These are phyloP conservation scores for Pedionomus torquatus DNA, from an alignment of 2,113 vertebrate genomes.

Conservation along the genomic window DNA sequence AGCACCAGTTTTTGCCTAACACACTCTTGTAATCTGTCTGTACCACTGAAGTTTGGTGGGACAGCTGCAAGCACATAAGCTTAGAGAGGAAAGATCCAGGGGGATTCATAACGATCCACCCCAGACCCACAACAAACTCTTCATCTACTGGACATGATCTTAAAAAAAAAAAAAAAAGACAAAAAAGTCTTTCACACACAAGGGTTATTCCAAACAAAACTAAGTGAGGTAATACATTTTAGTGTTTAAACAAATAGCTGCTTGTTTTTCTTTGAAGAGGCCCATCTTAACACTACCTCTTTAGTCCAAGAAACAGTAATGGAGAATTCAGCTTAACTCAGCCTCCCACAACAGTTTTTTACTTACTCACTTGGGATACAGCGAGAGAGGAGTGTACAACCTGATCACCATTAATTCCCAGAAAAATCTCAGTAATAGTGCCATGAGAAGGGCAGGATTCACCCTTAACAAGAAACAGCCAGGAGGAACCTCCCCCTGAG, in stretches of 20 bases:
- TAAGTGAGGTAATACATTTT: not conserved
- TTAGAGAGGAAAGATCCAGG: too few relatives aligned
- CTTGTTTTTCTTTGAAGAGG: not conserved
- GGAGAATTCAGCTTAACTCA: not conserved
- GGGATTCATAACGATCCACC: not conserved
- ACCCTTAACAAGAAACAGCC: not conserved
- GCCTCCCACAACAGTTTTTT: not conserved
- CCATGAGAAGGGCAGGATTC: not conserved
- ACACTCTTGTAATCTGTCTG: not conserved
- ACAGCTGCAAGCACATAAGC: not conserved
- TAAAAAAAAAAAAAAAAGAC: not conserved
- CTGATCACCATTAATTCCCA: not conserved
- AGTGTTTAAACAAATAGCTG: not conserved
- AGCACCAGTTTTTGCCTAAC: too few relatives aligned
- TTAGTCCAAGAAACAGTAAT: not conserved
- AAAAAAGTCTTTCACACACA: not conserved
- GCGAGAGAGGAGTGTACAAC: not conserved
- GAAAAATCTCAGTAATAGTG: not conserved
- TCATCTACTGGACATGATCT: accelerated
- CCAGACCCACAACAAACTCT: too few relatives aligned
- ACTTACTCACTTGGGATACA: not conserved
- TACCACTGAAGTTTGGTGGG: accelerated
- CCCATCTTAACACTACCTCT: not conserved
- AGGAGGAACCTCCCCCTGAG: not conserved
- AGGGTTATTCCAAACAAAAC: not conserved